phyloP scores from a whole-genome alignment of 2,113 vertebrate genomes.

The Syrmaticus mikado region DNA sequence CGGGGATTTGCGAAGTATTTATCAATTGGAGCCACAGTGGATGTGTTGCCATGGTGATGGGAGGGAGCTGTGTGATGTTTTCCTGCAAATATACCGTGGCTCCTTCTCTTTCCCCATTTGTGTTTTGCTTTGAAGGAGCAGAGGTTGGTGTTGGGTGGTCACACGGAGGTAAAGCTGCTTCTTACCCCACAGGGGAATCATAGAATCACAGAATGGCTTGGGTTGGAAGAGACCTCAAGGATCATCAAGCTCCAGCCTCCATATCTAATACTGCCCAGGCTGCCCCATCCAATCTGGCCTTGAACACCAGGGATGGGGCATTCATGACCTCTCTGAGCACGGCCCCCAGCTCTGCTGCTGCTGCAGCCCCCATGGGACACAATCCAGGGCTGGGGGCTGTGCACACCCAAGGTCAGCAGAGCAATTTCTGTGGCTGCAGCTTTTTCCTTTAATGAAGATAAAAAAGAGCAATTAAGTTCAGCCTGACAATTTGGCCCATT shows the following conservation, averaged over 20 bases:
- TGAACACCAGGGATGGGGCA: too few species aligned
- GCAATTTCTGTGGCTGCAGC: not conserved
- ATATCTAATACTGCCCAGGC: too few species aligned
- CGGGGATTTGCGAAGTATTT: constrained; percentile 36
- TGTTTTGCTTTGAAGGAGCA: not conserved
- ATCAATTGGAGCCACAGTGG: constrained; percentile 47
- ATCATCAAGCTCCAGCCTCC: too few species aligned
- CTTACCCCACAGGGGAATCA: too few species aligned
- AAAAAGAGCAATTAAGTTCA: constrained; percentile 70
- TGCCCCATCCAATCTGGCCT: too few species aligned
- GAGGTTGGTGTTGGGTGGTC: not conserved
- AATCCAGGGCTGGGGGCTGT: not conserved
- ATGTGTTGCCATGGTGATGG: constrained; percentile 77
- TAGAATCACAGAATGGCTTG: too few species aligned
- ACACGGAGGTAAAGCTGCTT: too few species aligned
- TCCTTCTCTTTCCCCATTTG: too few species aligned
- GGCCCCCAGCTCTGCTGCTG: not conserved
- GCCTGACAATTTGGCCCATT: constrained; percentile 61
- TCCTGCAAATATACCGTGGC: constrained; percentile 53
- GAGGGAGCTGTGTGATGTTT: constrained; percentile 47
- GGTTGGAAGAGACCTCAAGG: too few species aligned
- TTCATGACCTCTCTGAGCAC: too few species aligned
- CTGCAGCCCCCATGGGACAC: not conserved
- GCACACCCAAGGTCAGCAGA: constrained; percentile 50
- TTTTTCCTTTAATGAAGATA: constrained; percentile 67